Evolutionary conservation across 1,140 invertebrate species (phyloP), one percentile per base, ranked within the genome.

Genomic region (Palaemon carinicauda): DNA sequence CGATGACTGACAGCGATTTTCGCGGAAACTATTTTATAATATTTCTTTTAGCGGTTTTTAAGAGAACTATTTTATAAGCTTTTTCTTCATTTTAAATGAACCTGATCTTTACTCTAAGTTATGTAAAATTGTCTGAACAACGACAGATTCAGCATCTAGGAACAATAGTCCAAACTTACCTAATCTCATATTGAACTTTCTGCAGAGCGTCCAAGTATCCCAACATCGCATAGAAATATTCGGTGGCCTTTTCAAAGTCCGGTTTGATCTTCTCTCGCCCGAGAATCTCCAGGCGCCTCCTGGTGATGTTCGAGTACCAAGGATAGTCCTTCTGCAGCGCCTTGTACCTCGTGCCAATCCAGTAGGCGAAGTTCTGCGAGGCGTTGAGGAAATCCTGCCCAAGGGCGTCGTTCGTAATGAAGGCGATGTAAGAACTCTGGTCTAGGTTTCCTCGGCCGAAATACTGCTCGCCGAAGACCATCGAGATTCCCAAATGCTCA

Each of bases 401-500:
- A 12, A 86, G 60, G 31, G 69, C 81, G 31, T 86, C 74, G 33
- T 60, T 96, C 92, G 91, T 96, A 65, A 95, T 94, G 91, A 96
- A 95, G 88, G 82, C 81, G 12, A 88, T 88, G 41, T 90, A 88
- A n/a, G 94, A 95, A 27, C 94, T 92, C 1, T 92, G 91, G 1
- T 93, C 91, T 4, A 97, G 92, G 69, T 92, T 92, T 1, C 96
- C 96, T 82, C 95, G 92, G 1, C 95, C 95, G 90, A 95, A 97
- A 91, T 96, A 97, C 91, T 96, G 96, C 27, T 91, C 88, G n/a
- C 91, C 91, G 69, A 91, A 92, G 10, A 92, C 89, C 95, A 94
- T 90, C 27, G 91, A 90, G 81, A 96, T 96, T 1, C 96, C 96
- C 77, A 95, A 94, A 89, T 95, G 96, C 90, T 97, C 96, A 71